Evolutionary conservation across 2,797 vertebrate species (phyloP).

Genomic region (Bovichtus variegatus): DNA sequence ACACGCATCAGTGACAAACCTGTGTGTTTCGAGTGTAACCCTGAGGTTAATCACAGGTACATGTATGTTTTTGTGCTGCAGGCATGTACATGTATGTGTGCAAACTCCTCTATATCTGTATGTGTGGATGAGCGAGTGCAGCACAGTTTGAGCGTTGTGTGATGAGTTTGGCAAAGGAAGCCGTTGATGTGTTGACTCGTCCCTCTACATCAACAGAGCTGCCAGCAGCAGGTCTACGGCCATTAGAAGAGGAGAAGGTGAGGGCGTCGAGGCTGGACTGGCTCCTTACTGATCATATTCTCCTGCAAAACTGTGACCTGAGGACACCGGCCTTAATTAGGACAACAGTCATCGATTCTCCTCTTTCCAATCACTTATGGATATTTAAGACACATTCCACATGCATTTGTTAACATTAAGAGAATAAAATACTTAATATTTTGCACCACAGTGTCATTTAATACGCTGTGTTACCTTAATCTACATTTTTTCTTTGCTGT

Average conservation of each 20-base stretch:
- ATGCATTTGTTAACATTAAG: not conserved
- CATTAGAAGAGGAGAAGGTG: constrained; percentile 32
- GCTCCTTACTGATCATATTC: constrained; percentile 27
- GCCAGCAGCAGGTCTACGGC: constrained; percentile 64
- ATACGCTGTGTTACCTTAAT: not conserved
- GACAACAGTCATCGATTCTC: constrained; percentile 9
- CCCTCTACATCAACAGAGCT: constrained; percentile 79
- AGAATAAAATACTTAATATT: not conserved
- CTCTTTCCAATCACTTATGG: not conserved
- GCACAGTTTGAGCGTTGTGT: constrained; percentile 78
- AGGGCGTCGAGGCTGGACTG: not conserved
- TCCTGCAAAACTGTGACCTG: constrained; percentile 27
- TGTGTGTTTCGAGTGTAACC: constrained; percentile 47
- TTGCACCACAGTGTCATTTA: not conserved
- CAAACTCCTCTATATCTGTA: constrained; percentile 38
- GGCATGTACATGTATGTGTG: constrained; percentile 25
- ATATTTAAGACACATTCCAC: not conserved
- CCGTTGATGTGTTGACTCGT: constrained; percentile 81
- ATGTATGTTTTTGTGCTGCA: constrained; percentile 53
- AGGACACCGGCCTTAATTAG: constrained; percentile 7
- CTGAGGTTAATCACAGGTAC: constrained; percentile 48
- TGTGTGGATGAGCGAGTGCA: constrained; percentile 62
- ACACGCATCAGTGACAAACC: constrained; percentile 48
- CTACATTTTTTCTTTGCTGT: not conserved
- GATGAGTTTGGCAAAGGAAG: constrained; percentile 77